Percentiles rank a stretch among this genome's conserved stretches.
Evolutionary conservation across 2,888 invertebrate species (phyloP).

Genomic region (Tetragnatha montana): DNA sequence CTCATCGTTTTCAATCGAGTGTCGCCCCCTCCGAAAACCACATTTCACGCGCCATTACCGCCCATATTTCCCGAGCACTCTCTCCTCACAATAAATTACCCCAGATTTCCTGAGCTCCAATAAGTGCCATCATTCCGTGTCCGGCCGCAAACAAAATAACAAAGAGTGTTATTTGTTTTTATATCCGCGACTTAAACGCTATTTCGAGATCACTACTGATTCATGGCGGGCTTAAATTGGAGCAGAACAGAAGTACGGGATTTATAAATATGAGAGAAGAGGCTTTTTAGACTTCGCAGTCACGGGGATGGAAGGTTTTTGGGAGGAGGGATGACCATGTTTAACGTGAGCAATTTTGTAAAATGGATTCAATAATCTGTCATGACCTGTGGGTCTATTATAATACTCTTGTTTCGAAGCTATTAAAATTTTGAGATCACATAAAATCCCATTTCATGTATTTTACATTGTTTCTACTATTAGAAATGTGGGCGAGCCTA

Average conservation of each 20-base stretch:
- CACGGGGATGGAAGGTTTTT: not conserved
- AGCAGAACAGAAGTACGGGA: slow-evolving; percentile 32
- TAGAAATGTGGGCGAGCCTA: too few relatives aligned
- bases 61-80: slow-evolving; percentile 54
- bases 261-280: slow-evolving; percentile 24
- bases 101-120: slow-evolving; percentile 66
- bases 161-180: slow-evolving; percentile 66
- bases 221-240: slow-evolving; percentile 54
- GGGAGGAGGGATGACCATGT: not conserved
- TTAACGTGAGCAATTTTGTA: too few relatives aligned
- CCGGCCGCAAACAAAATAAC: slow-evolving; percentile 56
- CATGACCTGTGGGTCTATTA: too few relatives aligned
- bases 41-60: slow-evolving; percentile 69
- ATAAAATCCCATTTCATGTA: too few relatives aligned
- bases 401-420: too few relatives aligned
- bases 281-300: slow-evolving; percentile 41
- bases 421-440: too few relatives aligned
- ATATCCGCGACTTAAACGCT: slow-evolving; percentile 56
- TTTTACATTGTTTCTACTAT: too few relatives aligned
- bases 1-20: not conserved
- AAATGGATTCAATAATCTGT: too few relatives aligned
- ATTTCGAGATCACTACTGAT: slow-evolving; percentile 41
- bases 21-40: slow-evolving; percentile 54
- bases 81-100: slow-evolving; percentile 66
- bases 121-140: slow-evolving; percentile 67